phyloP scores from a whole-genome alignment of 1,140 invertebrate genomes.

The Dinoponera quadriceps region DNA sequence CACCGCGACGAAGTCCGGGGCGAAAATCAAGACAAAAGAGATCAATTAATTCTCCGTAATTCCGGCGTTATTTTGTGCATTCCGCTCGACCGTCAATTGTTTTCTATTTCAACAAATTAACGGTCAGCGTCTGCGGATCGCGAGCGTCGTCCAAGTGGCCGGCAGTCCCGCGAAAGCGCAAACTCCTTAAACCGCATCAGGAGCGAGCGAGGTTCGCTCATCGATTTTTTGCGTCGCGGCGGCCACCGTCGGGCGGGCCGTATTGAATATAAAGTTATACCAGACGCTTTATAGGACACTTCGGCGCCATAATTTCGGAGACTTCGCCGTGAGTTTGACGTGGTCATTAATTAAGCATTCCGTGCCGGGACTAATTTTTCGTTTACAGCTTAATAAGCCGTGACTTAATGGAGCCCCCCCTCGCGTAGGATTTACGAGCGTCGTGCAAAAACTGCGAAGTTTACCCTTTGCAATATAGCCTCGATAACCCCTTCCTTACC shows the following conservation, averaged over 20 bases:
- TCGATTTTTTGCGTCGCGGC: slow-evolving; percentile 7
- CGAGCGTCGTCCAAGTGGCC: background rate
- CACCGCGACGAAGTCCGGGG: too few relatives aligned
- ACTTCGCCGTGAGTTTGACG: slow-evolving; percentile 55
- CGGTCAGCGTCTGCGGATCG: too few relatives aligned
- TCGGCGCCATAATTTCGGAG: slow-evolving; percentile 22
- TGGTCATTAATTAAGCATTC: slow-evolving; percentile 66
- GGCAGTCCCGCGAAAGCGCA: slow-evolving; percentile 1
- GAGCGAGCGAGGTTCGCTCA: slow-evolving; percentile 7
- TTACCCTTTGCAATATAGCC: slow-evolving; percentile 37
- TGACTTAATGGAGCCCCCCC: slow-evolving; percentile 40
- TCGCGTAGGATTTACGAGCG: slow-evolving; percentile 59
- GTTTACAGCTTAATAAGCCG: slow-evolving; percentile 65
- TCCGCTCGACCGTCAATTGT: too few relatives aligned
- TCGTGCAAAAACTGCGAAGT: slow-evolving; percentile 42
- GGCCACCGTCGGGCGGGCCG: too few relatives aligned
- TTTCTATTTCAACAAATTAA: too few relatives aligned
- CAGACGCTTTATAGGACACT: slow-evolving; percentile 45
- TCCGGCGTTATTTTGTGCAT: too few relatives aligned
- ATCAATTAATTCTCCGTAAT: too few relatives aligned
- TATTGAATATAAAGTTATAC: slow-evolving; percentile 58
- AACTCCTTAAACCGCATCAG: slow-evolving; percentile 39
- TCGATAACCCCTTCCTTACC: background rate
- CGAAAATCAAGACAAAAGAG: too few relatives aligned
- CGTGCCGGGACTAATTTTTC: slow-evolving; percentile 64